Evolutionary conservation across 2,888 invertebrate species (phyloP), one percentile per base, ranked within the genome.

Genomic region (Agrotis exclamationis): DNA sequence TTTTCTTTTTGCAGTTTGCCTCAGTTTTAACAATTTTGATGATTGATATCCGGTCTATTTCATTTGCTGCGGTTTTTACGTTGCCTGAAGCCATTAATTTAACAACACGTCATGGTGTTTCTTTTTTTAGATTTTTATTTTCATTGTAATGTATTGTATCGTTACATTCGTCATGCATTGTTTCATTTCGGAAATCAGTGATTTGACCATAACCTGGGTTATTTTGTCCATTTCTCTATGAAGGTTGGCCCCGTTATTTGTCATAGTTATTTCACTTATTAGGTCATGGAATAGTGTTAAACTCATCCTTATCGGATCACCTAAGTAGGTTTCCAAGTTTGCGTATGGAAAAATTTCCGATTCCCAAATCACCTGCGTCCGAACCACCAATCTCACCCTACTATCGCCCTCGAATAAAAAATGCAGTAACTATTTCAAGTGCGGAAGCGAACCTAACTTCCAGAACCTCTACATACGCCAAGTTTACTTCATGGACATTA

Each of bases 41-140:
- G n/a, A 62, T 69, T 60, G 60, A 59, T 63, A 67, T 76, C 54
- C 71, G 82, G 83, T 76, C 71, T 73, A 67, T 73, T 80, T 67
- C 28, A 59, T 62, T 53, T 69, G 57, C 53, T 50, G 56, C 74
- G 78, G 76, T 66, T 82, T 83, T 82, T 76, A 76, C 74, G 74
- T 54, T 47, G 57, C 50, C 33, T 7, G 1, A 56, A 11, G 51
- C 62, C 63, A 64, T 68, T 62, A 54, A 44, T 69, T 75, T 53
- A 56, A 57, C 28, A 24, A 58, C 58, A 47, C 28, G 47, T 20
- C 33, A 47, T 60, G 44, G 39, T 57, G 51, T 50, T 77, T 51
- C 44, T 33, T 48, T 56, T 33, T 70, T 56, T 33, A n/a, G n/a
- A 53, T 11, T n/a, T 20, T n/a, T 28, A 47, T 59, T 45, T 39